Base-by-base conservation (phyloP, 1,140 invertebrate genomes). In the Leptestheria dahalacensis region DNA sequence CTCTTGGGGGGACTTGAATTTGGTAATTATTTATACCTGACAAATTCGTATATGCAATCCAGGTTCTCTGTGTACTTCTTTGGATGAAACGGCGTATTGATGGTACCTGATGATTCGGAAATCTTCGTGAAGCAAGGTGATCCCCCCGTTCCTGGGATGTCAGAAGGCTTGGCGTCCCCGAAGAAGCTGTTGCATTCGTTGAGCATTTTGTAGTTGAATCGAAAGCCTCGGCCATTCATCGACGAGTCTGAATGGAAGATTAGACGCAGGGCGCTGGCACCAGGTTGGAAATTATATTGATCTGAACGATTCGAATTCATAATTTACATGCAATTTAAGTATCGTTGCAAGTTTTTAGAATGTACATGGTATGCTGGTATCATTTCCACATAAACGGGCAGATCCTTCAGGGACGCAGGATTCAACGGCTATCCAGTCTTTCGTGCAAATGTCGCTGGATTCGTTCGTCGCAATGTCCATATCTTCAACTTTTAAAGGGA, bases 21-120 rank as follows among this genome's bases (percentile, higher is more conserved):
- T n/a, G n/a, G n/a, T n/a, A n/a, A n/a, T n/a, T n/a, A n/a, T n/a
- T n/a, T n/a, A 41, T 48, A 71, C 70, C 70, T 69, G 25, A 70
- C 57, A 56, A 72, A 72, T 58, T 72, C 70, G 51, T 72, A 72
- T 11, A 72, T 65, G 48, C 70, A 72, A 60, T 72, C 70, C 54
- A 72, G 60, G 46, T 69, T 65, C 20, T 65, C 64, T 0, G 69
- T 67, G 60, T 71, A 71, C 18, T 65, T 63, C 56, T 66, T 64
- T 11, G 70, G 70, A 59, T 65, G 67, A 55, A 65, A 70, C 0
- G 70, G 70, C 1, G 69, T 70, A 60, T 71, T 70, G 46, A 72
- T 69, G 11, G 66, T 69, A 23, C 70, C 70, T 4, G 65, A 65
- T 23, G 57, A 60, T 33, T 71, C 69, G 10, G 64, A 64, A 33